Evolutionary conservation across 35 echinoderm and acorn worm species (phyloP).

Genomic region (Holothuria glaberrima): DNA sequence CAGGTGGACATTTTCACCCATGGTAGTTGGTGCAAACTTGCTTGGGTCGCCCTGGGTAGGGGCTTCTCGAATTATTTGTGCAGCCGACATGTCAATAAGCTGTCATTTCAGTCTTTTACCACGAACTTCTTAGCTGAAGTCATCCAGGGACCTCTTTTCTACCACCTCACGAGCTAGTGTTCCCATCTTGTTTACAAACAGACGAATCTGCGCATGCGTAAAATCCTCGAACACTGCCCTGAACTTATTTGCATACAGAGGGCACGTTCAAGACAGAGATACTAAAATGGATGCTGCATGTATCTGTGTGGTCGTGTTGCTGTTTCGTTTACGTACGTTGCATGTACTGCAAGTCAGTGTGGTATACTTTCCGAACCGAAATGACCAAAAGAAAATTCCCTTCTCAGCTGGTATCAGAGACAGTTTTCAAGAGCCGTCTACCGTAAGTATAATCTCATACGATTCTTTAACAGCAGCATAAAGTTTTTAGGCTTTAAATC

Average conservation of each 20-base stretch:
- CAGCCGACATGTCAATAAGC: constrained; percentile 26
- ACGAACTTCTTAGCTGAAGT: background rate
- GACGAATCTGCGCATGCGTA: background rate
- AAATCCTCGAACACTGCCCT: background rate
- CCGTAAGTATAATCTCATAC: too few relatives aligned
- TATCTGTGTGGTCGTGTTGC: too few relatives aligned
- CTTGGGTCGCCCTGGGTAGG: constrained; percentile 30
- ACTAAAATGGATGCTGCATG: background rate
- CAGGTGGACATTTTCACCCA: constrained; percentile 51
- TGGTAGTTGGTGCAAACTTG: constrained; percentile 45
- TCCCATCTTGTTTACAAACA: constrained; percentile 64
- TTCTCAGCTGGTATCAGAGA: too few relatives aligned
- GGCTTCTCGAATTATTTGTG: constrained; percentile 21
- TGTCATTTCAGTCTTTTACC: background rate
- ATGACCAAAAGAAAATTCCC: too few relatives aligned
- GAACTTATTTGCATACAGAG: constrained; percentile 60
- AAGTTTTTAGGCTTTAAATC: too few relatives aligned
- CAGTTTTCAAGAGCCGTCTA: too few relatives aligned
- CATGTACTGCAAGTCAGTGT: too few relatives aligned
- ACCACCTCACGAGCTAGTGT: constrained; percentile 25
- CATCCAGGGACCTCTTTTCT: constrained; percentile 33
- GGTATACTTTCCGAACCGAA: too few relatives aligned
- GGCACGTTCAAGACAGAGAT: background rate
- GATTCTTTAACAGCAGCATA: too few relatives aligned
- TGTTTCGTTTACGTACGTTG: too few relatives aligned